These are phyloP conservation scores for Lycaon pictus DNA, from an alignment of 2,113 vertebrate species.

Conservation along the genomic window DNA sequence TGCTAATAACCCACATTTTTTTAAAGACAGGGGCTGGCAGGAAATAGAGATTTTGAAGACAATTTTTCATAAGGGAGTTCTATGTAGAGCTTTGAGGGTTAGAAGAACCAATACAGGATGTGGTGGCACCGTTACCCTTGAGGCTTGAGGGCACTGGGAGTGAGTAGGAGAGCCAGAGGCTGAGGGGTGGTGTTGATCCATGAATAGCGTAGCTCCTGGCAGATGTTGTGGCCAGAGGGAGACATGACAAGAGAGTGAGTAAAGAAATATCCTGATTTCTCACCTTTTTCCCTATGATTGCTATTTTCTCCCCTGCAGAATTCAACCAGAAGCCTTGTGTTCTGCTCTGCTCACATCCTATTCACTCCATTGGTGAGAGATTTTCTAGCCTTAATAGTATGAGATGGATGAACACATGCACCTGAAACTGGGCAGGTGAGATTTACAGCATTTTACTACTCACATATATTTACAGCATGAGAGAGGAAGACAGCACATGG, in stretches of 20 bases:
- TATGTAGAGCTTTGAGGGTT: not conserved
- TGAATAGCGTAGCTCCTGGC: not conserved
- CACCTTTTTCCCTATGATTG: not conserved
- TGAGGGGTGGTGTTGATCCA: not conserved
- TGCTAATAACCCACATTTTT: not conserved
- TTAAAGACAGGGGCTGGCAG: too few relatives aligned
- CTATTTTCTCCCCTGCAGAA: not conserved
- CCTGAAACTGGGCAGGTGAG: not conserved
- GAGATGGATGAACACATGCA: not conserved
- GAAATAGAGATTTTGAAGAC: not conserved
- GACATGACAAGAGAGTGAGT: not conserved
- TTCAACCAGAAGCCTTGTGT: not conserved
- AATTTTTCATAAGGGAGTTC: not conserved
- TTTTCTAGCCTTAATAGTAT: not conserved
- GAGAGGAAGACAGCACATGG: not conserved
- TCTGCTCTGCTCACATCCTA: not conserved
- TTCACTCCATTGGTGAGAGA: not conserved
- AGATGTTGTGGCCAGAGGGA: not conserved
- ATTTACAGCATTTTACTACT: not conserved
- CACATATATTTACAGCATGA: not conserved
- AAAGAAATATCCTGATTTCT: not conserved
- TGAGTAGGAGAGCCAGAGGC: not conserved
- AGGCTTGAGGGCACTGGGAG: too few relatives aligned
- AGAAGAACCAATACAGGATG: not conserved
- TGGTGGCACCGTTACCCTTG: too few relatives aligned